A percentile compares a stretch with the other conserved stretches of the same genome.
Evolutionary conservation across 2,888 invertebrate genomes (phyloP).

Genomic region (Apodemia mormo): DNA sequence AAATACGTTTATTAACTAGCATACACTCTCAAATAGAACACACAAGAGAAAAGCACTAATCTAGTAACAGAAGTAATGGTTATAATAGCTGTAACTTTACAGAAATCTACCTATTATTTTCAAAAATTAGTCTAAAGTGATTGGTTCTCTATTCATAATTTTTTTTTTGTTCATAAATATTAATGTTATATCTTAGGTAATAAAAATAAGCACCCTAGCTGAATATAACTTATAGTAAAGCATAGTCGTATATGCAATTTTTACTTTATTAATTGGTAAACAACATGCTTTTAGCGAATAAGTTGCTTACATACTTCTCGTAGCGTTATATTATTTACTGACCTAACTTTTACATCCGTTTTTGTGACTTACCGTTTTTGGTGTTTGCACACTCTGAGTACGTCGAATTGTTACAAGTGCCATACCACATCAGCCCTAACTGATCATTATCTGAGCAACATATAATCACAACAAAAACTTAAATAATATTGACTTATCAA

Average conservation of each 20-base stretch:
- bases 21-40: too few relatives aligned
- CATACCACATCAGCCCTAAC: slow-evolving; percentile 75
- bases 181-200: not conserved
- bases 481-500: slow-evolving; percentile 63
- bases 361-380: slow-evolving; percentile 71
- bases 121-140: not conserved
- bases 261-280: not conserved
- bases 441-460: slow-evolving; percentile 70
- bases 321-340: slow-evolving; percentile 38
- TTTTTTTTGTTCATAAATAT: not conserved
- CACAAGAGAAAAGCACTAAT: too few relatives aligned
- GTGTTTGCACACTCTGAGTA: slow-evolving; percentile 78
- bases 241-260: not conserved
- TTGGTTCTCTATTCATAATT: not conserved
- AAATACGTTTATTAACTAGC: too few relatives aligned
- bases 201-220: not conserved
- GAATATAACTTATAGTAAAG: not conserved
- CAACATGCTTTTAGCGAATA: not conserved
- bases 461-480: slow-evolving; percentile 72
- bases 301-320: not conserved
- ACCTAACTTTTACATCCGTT: slow-evolving; percentile 46
- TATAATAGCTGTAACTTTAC: not conserved
- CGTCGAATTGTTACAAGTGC: slow-evolving; percentile 79
- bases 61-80: too few relatives aligned
- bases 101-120: not conserved